Evolutionary conservation across 2,113 vertebrate genomes (phyloP).

Genomic region (Ranitomeya variabilis): DNA sequence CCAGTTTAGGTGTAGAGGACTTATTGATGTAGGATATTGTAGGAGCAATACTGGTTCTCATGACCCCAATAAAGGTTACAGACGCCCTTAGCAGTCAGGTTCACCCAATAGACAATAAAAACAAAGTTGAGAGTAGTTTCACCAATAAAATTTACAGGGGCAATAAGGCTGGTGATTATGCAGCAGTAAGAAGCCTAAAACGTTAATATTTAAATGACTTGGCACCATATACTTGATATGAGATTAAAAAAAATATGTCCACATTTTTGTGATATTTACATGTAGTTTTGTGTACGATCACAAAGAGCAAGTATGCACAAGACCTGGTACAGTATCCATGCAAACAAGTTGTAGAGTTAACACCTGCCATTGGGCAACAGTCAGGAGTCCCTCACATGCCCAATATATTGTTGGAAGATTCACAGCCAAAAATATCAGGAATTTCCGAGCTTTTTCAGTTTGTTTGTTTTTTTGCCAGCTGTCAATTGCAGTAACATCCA

Average conservation of each 20-base stretch:
- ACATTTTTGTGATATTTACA: not conserved
- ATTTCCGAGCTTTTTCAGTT: too few species aligned
- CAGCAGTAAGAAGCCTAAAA: not conserved
- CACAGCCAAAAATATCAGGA: too few species aligned
- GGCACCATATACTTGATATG: not conserved
- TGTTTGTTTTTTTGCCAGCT: too few species aligned
- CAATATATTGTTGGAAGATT: too few species aligned
- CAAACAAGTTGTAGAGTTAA: too few species aligned
- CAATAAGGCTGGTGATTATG: not conserved
- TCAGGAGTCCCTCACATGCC: too few species aligned
- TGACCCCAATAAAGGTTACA: constrained; percentile 16
- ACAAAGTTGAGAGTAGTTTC: constrained; percentile 1
- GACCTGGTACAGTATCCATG: too few species aligned
- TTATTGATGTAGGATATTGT: not conserved
- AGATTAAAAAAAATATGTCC: not conserved
- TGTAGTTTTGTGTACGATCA: too few species aligned
- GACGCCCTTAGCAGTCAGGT: not conserved
- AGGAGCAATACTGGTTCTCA: not conserved
- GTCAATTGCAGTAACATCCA: too few species aligned
- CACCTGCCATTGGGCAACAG: too few species aligned
- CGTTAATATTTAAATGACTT: not conserved
- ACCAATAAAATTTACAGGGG: constrained; percentile 33
- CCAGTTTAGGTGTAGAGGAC: not conserved
- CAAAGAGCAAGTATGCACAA: too few species aligned
- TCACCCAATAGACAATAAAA: not conserved